These are phyloP conservation scores for Danio aesculapii DNA, from an alignment of 2,797 vertebrate species.

Conservation along the genomic window DNA sequence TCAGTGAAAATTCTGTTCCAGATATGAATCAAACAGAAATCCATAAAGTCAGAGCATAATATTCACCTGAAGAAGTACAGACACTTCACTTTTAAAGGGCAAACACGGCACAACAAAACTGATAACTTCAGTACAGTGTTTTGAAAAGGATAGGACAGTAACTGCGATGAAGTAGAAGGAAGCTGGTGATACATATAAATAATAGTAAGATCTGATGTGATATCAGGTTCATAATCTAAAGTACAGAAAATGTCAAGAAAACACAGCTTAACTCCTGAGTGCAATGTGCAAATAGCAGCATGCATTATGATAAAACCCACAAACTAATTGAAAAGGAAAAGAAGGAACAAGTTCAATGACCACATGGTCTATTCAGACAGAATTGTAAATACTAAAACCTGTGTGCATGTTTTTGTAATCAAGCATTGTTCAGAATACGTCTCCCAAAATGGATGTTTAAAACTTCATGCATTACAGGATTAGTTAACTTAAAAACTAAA, in stretches of 20 bases:
- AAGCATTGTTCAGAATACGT: slow-evolving; percentile 8
- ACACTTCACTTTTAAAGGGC: background rate
- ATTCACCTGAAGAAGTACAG: slow-evolving; percentile 12
- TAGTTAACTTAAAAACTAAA: background rate
- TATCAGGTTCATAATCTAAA: background rate
- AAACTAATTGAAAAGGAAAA: slow-evolving; percentile 18
- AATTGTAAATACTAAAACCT: slow-evolving; percentile 8
- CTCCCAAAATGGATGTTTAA: background rate
- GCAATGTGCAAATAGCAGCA: slow-evolving; percentile 43
- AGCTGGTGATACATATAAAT: background rate
- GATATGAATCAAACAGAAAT: background rate
- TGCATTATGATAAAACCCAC: slow-evolving; percentile 15
- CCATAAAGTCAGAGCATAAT: background rate
- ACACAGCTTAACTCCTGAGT: slow-evolving; percentile 32
- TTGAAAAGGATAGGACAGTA: background rate
- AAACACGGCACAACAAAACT: background rate
- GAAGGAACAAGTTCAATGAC: slow-evolving; percentile 1
- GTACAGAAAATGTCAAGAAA: background rate
- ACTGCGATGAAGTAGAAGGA: background rate
- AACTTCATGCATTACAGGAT: slow-evolving; percentile 4
- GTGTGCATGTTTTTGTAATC: slow-evolving; percentile 18
- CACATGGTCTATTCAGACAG: background rate
- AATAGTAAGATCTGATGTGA: background rate
- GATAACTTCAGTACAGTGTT: slow-evolving; percentile 5
- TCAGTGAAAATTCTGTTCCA: background rate